Evolutionary conservation across 2,113 vertebrate species (phyloP).

Genomic region (Telmatochromis bifrenatus): DNA sequence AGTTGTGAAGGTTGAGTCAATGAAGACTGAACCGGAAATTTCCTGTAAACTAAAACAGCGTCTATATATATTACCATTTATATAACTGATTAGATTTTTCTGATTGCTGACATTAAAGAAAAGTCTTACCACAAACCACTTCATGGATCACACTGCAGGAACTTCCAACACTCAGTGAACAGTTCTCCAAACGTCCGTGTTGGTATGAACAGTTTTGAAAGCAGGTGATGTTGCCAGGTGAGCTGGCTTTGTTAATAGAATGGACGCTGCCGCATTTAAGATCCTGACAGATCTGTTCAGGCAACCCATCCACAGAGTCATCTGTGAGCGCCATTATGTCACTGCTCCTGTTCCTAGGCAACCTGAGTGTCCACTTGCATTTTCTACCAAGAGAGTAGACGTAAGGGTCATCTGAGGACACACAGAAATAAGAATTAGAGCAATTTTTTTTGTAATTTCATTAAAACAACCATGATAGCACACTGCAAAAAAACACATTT

Average conservation of each 20-base stretch:
- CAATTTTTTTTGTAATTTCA: accelerated
- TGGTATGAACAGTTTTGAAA: constrained; percentile 43
- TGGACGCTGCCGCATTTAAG: constrained; percentile 31
- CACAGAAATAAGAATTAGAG: accelerated
- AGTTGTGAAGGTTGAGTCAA: accelerated
- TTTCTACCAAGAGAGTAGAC: not conserved
- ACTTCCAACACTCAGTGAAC: not conserved
- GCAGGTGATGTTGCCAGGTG: constrained; percentile 4
- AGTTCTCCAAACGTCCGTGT: constrained; percentile 17
- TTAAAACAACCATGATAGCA: not conserved
- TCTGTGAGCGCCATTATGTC: not conserved
- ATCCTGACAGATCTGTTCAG: constrained; percentile 25
- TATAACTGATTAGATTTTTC: not conserved
- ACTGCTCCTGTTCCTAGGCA: not conserved
- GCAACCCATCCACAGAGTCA: not conserved
- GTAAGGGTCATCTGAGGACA: constrained; percentile 15
- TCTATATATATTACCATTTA: not conserved
- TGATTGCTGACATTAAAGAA: not conserved
- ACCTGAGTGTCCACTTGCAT: constrained; percentile 43
- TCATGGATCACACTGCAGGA: constrained; percentile 12
- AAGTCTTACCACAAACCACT: constrained; percentile 43
- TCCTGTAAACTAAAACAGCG: accelerated
- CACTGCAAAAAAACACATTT: not conserved
- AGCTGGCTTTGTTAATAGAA: not conserved
- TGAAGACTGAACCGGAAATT: accelerated